Percentiles rank a stretch among this genome's conserved stretches.
Evolutionary conservation across 1,140 invertebrate species (phyloP).

Genomic region (Heliconius hewitsoni): DNA sequence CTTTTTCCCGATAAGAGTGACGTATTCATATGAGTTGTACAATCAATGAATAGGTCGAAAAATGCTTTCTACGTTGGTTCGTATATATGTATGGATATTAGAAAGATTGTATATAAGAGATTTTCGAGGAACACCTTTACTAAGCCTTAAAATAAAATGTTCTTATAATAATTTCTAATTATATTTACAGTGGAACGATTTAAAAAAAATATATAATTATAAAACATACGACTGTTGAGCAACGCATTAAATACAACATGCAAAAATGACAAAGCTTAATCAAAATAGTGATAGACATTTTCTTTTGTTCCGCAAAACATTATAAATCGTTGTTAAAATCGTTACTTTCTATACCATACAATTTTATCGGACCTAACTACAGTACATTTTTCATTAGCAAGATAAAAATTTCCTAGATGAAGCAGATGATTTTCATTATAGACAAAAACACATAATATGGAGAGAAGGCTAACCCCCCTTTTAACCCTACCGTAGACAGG

Average conservation of each 20-base stretch:
- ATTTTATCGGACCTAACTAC: constrained; percentile 8
- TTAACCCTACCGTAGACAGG: constrained; percentile 19
- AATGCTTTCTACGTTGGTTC: constrained; percentile 16
- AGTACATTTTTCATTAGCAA: constrained; percentile 18
- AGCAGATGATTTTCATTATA: constrained; percentile 20
- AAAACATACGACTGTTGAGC: too few relatives aligned
- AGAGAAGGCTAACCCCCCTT: constrained; percentile 15
- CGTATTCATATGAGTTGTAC: constrained; percentile 67
- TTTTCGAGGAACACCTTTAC: not conserved
- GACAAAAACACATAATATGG: constrained; percentile 18
- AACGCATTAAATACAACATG: not conserved
- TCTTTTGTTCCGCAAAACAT: not conserved
- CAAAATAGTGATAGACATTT: not conserved
- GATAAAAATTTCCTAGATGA: constrained; percentile 15
- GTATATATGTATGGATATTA: not conserved
- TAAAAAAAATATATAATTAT: too few relatives aligned
- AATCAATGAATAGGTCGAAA: constrained; percentile 32
- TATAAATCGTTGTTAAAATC: not conserved
- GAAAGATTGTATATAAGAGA: not conserved
- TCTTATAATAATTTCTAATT: not conserved
- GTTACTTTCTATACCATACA: not conserved
- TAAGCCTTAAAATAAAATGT: not conserved
- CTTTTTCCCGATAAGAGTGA: constrained; percentile 65
- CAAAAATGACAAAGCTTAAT: not conserved
- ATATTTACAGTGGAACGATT: too few relatives aligned